Evolutionary conservation across 2,113 vertebrate genomes (phyloP).

Genomic region (Noctilio leporinus): DNA sequence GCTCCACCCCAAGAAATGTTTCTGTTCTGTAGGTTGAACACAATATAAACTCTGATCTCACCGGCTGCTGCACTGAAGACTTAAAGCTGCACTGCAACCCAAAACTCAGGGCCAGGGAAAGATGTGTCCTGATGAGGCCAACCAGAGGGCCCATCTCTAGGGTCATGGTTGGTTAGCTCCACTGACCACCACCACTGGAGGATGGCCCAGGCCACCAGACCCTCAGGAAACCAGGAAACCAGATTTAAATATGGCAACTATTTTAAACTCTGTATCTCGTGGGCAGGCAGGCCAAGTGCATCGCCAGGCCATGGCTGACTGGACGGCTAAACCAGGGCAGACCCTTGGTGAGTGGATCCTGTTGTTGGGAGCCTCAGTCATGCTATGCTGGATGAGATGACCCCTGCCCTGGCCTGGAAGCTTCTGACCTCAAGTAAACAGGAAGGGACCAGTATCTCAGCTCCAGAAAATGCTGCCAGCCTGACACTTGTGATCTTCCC

Average conservation of each 20-base stretch:
- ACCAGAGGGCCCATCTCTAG: background rate
- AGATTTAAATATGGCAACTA: background rate
- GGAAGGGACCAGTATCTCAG: background rate
- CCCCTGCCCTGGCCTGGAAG: background rate
- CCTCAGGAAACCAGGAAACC: background rate
- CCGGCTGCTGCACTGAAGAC: background rate
- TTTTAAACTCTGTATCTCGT: fast-evolving
- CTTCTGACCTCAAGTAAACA: background rate
- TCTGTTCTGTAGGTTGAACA: fast-evolving
- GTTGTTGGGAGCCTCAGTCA: background rate
- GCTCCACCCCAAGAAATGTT: background rate
- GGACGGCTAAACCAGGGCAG: background rate
- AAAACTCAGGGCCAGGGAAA: background rate
- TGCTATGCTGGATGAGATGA: background rate
- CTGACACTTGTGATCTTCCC: background rate
- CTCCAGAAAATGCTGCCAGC: background rate
- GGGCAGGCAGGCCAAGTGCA: background rate
- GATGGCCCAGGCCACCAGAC: background rate
- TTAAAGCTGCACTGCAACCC: background rate
- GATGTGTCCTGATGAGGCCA: background rate
- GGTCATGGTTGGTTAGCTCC: background rate
- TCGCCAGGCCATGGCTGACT: background rate
- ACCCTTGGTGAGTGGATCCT: background rate
- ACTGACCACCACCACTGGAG: background rate
- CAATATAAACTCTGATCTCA: background rate